Evolutionary conservation across 2,113 vertebrate genomes (phyloP).

Genomic region (Diglossa brunneiventris): DNA sequence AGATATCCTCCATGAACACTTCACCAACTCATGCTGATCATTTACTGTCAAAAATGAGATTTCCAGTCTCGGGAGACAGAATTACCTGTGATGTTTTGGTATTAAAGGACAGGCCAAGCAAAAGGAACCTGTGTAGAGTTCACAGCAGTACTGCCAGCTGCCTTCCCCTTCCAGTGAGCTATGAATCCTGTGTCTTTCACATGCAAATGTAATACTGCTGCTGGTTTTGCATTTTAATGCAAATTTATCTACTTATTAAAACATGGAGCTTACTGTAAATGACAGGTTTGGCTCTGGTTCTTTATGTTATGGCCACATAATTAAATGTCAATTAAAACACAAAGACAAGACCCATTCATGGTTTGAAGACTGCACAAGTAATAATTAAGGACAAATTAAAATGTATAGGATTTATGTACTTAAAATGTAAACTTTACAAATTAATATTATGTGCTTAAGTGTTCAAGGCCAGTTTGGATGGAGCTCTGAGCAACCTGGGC

Average conservation of each 20-base stretch:
- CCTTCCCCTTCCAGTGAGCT: not conserved
- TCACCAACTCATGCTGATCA: not conserved
- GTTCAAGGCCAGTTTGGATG: not conserved
- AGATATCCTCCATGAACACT: not conserved
- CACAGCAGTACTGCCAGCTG: not conserved
- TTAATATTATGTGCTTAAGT: not conserved
- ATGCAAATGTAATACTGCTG: constrained; percentile 31
- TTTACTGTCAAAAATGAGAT: not conserved
- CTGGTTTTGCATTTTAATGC: constrained; percentile 5
- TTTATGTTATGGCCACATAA: not conserved
- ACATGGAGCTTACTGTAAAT: not conserved
- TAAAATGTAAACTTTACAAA: constrained; percentile 15
- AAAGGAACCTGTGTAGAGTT: not conserved
- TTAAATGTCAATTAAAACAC: not conserved
- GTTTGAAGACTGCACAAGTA: not conserved
- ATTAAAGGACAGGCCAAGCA: not conserved
- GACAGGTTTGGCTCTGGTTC: not conserved
- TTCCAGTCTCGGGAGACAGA: not conserved
- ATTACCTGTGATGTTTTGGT: not conserved
- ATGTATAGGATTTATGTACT: not conserved
- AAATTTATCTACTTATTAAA: not conserved
- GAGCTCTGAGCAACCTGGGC: not conserved
- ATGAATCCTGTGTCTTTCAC: not conserved
- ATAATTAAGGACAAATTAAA: not conserved
- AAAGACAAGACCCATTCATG: not conserved